These are phyloP conservation scores for Sylvia atricapilla DNA, from an alignment of 2,113 vertebrate genomes.

Conservation along the genomic window DNA sequence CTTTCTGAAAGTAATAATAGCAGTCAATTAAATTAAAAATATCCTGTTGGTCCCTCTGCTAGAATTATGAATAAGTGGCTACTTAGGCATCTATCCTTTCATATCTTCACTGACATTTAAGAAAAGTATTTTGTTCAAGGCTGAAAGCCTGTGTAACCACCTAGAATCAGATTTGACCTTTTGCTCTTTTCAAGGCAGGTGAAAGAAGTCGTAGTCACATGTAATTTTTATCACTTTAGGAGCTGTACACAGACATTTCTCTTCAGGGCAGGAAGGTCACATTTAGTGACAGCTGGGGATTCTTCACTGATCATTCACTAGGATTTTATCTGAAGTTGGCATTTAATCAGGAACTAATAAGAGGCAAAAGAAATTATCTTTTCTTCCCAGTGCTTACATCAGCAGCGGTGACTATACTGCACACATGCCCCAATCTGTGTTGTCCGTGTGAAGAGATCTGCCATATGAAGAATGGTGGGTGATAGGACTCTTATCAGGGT, in stretches of 20 bases:
- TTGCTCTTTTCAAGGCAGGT: not conserved
- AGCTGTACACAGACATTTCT: not conserved
- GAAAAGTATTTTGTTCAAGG: not conserved
- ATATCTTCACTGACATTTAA: not conserved
- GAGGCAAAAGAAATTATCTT: not conserved
- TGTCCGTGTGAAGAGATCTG: not conserved
- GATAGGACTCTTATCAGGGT: not conserved
- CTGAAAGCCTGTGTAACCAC: not conserved
- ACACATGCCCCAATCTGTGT: not conserved
- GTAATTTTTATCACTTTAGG: not conserved
- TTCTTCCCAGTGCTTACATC: not conserved
- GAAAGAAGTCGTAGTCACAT: not conserved
- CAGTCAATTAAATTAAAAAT: not conserved
- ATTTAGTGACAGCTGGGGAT: not conserved
- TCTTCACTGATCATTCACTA: not conserved
- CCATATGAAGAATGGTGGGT: fast-evolving
- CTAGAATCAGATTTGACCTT: not conserved
- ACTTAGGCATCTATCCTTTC: not conserved
- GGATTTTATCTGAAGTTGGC: not conserved
- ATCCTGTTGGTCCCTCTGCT: not conserved
- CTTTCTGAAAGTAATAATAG: not conserved
- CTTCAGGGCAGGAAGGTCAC: not conserved
- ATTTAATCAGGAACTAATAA: not conserved
- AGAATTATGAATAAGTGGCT: not conserved
- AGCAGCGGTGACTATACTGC: not conserved